These are phyloP conservation scores for Rhinichthys osculus DNA, from an alignment of 2,797 vertebrate genomes.

Conservation along the genomic window DNA sequence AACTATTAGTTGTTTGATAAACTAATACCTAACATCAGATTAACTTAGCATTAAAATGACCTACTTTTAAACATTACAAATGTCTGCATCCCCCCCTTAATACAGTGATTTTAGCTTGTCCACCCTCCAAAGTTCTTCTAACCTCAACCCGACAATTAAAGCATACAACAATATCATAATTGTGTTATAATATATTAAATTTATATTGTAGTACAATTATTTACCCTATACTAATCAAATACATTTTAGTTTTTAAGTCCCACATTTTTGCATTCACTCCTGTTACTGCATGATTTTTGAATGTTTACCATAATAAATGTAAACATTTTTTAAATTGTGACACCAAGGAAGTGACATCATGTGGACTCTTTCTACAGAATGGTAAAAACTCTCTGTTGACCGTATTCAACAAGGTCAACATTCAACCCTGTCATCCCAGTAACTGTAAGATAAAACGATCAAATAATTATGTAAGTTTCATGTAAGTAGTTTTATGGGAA, in stretches of 20 bases:
- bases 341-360: not conserved
- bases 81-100: too few relatives aligned
- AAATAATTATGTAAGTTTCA: not conserved
- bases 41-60: not conserved
- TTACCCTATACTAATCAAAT: too few relatives aligned
- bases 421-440: not conserved
- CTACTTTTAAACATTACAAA: not conserved
- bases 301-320: too few relatives aligned
- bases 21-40: not conserved
- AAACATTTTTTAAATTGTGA: not conserved
- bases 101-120: not conserved
- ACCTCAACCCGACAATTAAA: not conserved
- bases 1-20: not conserved
- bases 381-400: not conserved
- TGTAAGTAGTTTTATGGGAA: not conserved
- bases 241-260: not conserved
- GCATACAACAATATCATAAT: not conserved
- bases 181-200: not conserved
- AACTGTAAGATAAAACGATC: not conserved
- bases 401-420: not conserved
- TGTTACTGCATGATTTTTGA: not conserved
- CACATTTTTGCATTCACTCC: not conserved
- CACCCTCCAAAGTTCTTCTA: too few relatives aligned
- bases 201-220: too few relatives aligned
- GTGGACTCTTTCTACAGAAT: not conserved